Base-by-base conservation (phyloP, 2,797 vertebrate species). In the Vespertilio murinus region DNA sequence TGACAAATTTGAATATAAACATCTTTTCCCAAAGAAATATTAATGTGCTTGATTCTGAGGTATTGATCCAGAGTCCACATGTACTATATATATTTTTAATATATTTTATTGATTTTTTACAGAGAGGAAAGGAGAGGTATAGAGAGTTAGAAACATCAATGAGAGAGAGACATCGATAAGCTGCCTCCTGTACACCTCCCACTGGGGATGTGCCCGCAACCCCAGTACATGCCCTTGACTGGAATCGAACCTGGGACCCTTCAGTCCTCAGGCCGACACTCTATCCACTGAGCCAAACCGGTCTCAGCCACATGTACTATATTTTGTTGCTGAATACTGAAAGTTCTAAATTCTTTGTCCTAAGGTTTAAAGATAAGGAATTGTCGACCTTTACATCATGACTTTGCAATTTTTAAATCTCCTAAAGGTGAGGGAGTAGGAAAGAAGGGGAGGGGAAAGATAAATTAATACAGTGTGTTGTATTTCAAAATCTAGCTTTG, bases 281-380 rank as follows among this genome's bases (percentile, higher is more conserved):
- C n/a, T n/a, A n/a, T n/a, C n/a, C n/a, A n/a, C n/a, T n/a, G n/a
- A n/a, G n/a, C n/a, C n/a, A n/a, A n/a, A n/a, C n/a, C n/a, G n/a
- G n/a, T n/a, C n/a, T n/a, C n/a, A n/a, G n/a, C 42, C 0, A 0
- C 35, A 11, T 56, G 12, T 73, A 80, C 2, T 74, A 1, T 59
- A 70, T 56, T 93, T 88, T 81, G 54, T 80, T 74, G 45, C 30
- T 81, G 40, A 74, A 42, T 42, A 8, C 40, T 42, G 8, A 64
- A 74, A 81, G 47, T 93, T 88, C 40, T 56, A 45, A 73, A 30
- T 65, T 88, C 38, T 56, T 81, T 18, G 56, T 65, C 22, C 16
- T 81, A 18, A 74, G 45, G 6, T 67, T 47, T 88, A 45, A 0
- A 35, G 40, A 45, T 75, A 70, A 10, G 8, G 20, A 79, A 79